phyloP scores from a whole-genome alignment of 2,113 vertebrate species.

The Leucopternis melanops region DNA sequence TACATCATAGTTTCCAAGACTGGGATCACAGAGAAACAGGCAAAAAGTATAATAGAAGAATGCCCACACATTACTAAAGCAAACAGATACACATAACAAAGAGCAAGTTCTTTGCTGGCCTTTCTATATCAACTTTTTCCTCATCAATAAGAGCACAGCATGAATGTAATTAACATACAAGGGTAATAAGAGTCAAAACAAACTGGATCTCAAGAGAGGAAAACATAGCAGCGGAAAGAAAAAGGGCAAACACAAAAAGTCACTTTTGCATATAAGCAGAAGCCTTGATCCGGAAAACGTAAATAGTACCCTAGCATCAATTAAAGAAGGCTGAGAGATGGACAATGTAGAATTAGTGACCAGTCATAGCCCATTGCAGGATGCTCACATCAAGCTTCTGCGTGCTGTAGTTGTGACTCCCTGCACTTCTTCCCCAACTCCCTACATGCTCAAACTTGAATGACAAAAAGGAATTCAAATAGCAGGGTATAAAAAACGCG shows the following conservation, averaged over 20 bases:
- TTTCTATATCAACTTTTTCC: not conserved
- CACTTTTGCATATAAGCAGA: not conserved
- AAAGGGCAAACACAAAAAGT: too few species aligned
- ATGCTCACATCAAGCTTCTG: not conserved
- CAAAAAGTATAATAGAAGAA: not conserved
- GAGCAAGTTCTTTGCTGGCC: not conserved
- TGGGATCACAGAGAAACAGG: not conserved
- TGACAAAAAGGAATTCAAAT: not conserved
- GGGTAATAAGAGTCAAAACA: not conserved
- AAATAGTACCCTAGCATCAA: not conserved
- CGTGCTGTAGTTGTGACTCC: not conserved
- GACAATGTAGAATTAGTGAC: not conserved
- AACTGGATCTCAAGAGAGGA: not conserved
- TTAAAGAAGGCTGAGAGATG: not conserved
- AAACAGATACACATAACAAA: not conserved
- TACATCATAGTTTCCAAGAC: not conserved
- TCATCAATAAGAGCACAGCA: not conserved
- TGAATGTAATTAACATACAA: not conserved
- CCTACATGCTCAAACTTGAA: not conserved
- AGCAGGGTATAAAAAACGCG: not conserved
- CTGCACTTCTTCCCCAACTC: not conserved
- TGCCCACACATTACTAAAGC: not conserved
- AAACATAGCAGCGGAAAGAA: not conserved
- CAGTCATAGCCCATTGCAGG: not conserved
- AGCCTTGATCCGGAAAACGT: not conserved